Evolutionary conservation across 2,888 invertebrate genomes (phyloP).

Genomic region (Isotomurus palustris): DNA sequence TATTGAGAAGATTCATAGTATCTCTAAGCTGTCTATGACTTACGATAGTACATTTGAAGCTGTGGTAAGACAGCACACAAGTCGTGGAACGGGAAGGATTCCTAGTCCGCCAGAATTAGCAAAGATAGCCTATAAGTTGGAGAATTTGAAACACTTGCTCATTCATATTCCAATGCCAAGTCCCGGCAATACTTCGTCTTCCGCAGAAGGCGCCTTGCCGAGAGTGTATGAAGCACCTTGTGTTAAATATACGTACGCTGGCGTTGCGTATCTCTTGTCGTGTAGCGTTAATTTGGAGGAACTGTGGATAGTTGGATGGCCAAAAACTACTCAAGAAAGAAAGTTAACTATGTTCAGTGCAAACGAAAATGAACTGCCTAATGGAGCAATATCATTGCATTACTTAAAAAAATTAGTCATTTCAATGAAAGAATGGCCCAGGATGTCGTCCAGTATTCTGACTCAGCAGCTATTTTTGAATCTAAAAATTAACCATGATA

Average conservation of each 20-base stretch:
- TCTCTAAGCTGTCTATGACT: constrained; percentile 34
- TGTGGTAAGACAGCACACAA: too few relatives aligned
- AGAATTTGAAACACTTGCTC: constrained; percentile 19
- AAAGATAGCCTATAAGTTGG: constrained; percentile 18
- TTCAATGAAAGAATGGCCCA: constrained; percentile 29
- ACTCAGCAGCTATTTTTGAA: constrained; percentile 25
- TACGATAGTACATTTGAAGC: constrained; percentile 39
- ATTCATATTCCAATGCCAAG: constrained; percentile 35
- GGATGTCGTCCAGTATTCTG: constrained; percentile 30
- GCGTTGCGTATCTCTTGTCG: constrained; percentile 35
- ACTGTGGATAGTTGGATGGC: constrained; percentile 39
- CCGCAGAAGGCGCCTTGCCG: too few relatives aligned
- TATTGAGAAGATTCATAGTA: constrained; percentile 8
- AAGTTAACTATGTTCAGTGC: constrained; percentile 28
- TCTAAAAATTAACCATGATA: constrained; percentile 21
- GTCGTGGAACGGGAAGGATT: constrained; percentile 14
- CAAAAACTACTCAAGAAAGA: constrained; percentile 34
- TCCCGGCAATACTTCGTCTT: too few relatives aligned
- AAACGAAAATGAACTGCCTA: constrained; percentile 23
- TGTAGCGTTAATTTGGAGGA: constrained; percentile 37
- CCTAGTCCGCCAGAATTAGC: constrained; percentile 5
- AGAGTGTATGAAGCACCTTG: too few relatives aligned
- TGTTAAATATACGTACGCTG: constrained; percentile 31
- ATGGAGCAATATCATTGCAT: constrained; percentile 26
- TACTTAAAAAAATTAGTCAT: constrained; percentile 33